Percentiles rank a stretch among this genome's conserved stretches.
phyloP scores from a whole-genome alignment of 2,888 invertebrate genomes.

The Helicoverpa assulta region DNA sequence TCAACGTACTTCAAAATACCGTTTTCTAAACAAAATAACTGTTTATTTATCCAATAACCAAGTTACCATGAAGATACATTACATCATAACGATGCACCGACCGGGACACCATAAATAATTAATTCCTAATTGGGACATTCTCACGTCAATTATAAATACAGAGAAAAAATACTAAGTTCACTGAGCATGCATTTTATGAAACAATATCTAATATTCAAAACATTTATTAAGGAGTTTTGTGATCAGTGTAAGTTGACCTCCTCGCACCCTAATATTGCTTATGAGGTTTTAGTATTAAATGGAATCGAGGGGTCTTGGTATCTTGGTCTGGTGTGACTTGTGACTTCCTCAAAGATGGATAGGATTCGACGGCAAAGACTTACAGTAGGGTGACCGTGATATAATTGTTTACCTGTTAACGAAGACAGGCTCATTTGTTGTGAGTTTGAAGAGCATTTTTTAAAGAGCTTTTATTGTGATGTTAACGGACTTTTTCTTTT shows the following conservation, averaged over 20 bases:
- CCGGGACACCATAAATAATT: constrained; percentile 43
- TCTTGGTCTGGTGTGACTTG: constrained; percentile 62
- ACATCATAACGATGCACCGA: constrained; percentile 35
- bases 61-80: constrained; percentile 33
- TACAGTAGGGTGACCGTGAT: constrained; percentile 59
- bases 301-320: constrained; percentile 45
- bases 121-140: constrained; percentile 61
- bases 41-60: constrained; percentile 39
- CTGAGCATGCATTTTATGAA: constrained; percentile 58
- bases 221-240: constrained; percentile 44
- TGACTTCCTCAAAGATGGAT: constrained; percentile 68
- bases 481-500: constrained; percentile 20
- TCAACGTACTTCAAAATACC: background rate
- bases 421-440: constrained; percentile 50
- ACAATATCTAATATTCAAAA: constrained; percentile 64
- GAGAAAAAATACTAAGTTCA: constrained; percentile 51
- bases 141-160: constrained; percentile 65
- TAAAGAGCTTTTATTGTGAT: constrained; percentile 6
- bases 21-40: constrained; percentile 8
- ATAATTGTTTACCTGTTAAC: constrained; percentile 27
- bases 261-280: constrained; percentile 30
- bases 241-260: constrained; percentile 47
- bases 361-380: constrained; percentile 56
- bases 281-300: constrained; percentile 34
- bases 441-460: constrained; percentile 39